These are phyloP conservation scores for Acleris sparsana DNA, from an alignment of 2,888 invertebrate species.

Conservation along the genomic window DNA sequence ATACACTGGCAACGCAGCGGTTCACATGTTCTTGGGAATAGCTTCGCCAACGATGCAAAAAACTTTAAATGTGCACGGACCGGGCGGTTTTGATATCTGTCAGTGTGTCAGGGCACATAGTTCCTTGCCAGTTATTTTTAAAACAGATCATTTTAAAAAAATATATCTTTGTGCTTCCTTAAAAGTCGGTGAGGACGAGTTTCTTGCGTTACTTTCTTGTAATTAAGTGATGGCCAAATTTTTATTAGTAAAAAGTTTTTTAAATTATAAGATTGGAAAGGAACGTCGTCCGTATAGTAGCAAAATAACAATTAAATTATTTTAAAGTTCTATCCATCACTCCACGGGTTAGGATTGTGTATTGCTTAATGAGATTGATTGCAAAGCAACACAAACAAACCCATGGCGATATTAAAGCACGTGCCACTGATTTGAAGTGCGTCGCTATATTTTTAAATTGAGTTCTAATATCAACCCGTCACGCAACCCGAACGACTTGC, in stretches of 20 bases:
- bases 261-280: no score
- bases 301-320: no score
- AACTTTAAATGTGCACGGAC: constrained; percentile 54
- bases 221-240: no score
- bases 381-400: constrained; percentile 13
- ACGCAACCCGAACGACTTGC: constrained; percentile 67
- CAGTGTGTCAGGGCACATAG: no score
- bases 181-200: no score
- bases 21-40: constrained; percentile 82
- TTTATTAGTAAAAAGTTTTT: no score
- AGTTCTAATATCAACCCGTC: constrained; percentile 65
- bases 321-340: no score
- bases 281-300: no score
- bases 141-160: no score
- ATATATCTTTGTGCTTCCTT: no score
- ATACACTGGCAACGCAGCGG: constrained; percentile 82
- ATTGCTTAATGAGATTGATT: constrained; percentile 18
- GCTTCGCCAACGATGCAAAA: constrained; percentile 79
- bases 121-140: neutral
- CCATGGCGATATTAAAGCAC: constrained; percentile 7
- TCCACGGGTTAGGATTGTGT: no score
- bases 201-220: no score
- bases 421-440: constrained; percentile 22
- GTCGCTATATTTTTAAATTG: constrained; percentile 31
- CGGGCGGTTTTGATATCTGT: constrained; percentile 58